phyloP scores from a whole-genome alignment of 2,113 vertebrate species.

The Mixornis gularis region DNA sequence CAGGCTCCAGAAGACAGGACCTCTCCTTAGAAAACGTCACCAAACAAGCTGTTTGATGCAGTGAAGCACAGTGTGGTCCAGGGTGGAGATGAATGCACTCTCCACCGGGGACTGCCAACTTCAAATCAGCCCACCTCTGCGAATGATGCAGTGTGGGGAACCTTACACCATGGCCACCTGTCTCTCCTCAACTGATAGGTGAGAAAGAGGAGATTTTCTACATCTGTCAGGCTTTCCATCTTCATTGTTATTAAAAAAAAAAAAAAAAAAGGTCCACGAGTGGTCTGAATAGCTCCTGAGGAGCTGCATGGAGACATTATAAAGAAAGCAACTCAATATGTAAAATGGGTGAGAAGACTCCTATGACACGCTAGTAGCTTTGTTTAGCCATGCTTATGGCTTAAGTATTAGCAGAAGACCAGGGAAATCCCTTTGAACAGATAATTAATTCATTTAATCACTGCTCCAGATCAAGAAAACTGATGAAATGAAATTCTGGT shows the following conservation, averaged over 20 bases:
- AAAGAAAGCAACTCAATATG: background rate
- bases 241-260: background rate
- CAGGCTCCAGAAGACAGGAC: background rate
- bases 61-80: background rate
- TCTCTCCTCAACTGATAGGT: background rate
- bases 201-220: background rate
- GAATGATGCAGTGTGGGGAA: background rate
- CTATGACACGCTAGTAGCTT: background rate
- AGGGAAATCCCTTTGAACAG: background rate
- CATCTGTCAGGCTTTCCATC: background rate
- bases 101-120: too few relatives aligned
- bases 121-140: background rate
- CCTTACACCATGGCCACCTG: rapidly evolving
- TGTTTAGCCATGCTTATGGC: too few relatives aligned
- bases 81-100: background rate
- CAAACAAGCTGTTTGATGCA: background rate
- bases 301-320: background rate
- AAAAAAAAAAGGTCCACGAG: background rate
- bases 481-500: background rate
- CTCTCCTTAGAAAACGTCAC: background rate
- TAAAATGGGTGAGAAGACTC: rapidly evolving
- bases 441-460: background rate
- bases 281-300: background rate
- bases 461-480: background rate
- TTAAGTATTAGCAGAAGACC: background rate